These are phyloP conservation scores for Terebella lapidaria DNA, from an alignment of 2,888 invertebrate species.

Conservation along the genomic window DNA sequence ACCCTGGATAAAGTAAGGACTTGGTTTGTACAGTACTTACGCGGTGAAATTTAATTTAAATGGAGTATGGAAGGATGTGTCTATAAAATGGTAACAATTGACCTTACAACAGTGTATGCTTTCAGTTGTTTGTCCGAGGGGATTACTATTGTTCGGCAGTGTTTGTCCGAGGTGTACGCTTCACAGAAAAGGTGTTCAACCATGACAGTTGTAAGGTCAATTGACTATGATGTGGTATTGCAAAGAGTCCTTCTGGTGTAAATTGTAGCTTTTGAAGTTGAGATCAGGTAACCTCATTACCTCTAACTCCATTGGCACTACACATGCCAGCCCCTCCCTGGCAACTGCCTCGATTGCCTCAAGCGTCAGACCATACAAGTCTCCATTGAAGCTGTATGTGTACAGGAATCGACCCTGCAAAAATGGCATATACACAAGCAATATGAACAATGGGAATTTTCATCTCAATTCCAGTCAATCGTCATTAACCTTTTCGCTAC, in stretches of 20 bases:
- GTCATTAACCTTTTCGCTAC: too few relatives aligned
- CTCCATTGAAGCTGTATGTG: slow-evolving; percentile 42
- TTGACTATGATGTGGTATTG: too few relatives aligned
- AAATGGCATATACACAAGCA: background rate
- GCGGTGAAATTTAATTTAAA: background rate
- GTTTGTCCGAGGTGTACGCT: too few relatives aligned
- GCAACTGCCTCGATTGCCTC: slow-evolving; percentile 50
- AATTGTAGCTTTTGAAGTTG: too few relatives aligned
- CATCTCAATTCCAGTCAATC: background rate
- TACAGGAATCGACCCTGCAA: slow-evolving; percentile 48
- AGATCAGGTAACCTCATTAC: slow-evolving; percentile 26
- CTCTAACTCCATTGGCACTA: slow-evolving; percentile 53
- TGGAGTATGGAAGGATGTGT: background rate
- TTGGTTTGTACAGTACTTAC: too few relatives aligned
- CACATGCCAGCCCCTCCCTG: slow-evolving; percentile 50
- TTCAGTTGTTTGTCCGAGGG: too few relatives aligned
- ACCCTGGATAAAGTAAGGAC: slow-evolving; percentile 38
- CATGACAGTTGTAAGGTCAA: too few relatives aligned
- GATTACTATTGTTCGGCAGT: too few relatives aligned
- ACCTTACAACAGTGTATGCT: too few relatives aligned
- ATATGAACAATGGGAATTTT: background rate
- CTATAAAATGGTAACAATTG: too few relatives aligned
- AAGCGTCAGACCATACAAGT: slow-evolving; percentile 50
- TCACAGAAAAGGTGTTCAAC: too few relatives aligned
- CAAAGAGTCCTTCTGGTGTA: too few relatives aligned